A percentile compares a stretch with the other conserved stretches of the same genome.
These are phyloP conservation scores for Trichomycterus rosablanca DNA, from an alignment of 2,113 vertebrate genomes.

Conservation along the genomic window DNA sequence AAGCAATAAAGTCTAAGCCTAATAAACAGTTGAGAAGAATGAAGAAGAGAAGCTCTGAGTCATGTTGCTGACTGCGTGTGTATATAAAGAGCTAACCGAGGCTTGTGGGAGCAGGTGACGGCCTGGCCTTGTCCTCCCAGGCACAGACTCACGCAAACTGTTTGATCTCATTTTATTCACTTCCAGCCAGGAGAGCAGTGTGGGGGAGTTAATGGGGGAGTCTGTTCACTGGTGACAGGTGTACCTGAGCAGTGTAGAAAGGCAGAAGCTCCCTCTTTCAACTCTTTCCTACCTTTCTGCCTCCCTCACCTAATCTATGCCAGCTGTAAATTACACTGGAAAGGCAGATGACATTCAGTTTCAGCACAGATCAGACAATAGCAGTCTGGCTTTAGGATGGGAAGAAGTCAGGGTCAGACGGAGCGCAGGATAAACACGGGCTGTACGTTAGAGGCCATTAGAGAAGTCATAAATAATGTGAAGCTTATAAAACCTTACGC, in stretches of 20 bases:
- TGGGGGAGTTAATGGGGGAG: constrained; percentile 7
- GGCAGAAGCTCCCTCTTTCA: constrained; percentile 16
- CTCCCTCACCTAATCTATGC: constrained; percentile 10
- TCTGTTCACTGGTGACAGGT: constrained; percentile 57
- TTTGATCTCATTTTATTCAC: constrained; percentile 42
- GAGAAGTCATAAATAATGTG: constrained; percentile 1
- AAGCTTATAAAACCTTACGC: constrained; percentile 14
- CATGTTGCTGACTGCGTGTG: constrained; percentile 3
- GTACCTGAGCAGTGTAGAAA: constrained; percentile 32
- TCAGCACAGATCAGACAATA: constrained; percentile 52
- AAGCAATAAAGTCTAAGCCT: neutral
- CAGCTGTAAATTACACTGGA: constrained; percentile 26
- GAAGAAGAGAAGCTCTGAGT: constrained; percentile 14
- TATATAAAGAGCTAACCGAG: constrained; percentile 9
- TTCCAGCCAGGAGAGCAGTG: constrained; percentile 20
- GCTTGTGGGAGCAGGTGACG: constrained; percentile 33
- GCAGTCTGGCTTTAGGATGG: constrained; percentile 46
- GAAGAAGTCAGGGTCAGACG: too few relatives aligned
- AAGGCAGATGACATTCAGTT: constrained; percentile 48
- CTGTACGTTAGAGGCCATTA: constrained; percentile 1
- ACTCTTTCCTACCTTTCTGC: neutral
- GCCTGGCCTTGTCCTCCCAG: constrained; percentile 14
- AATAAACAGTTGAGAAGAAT: constrained; percentile 1
- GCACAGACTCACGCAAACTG: constrained; percentile 25
- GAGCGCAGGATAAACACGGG: too few relatives aligned